phyloP scores from a whole-genome alignment of 1,140 invertebrate genomes.

The Coptotermes formosanus region DNA sequence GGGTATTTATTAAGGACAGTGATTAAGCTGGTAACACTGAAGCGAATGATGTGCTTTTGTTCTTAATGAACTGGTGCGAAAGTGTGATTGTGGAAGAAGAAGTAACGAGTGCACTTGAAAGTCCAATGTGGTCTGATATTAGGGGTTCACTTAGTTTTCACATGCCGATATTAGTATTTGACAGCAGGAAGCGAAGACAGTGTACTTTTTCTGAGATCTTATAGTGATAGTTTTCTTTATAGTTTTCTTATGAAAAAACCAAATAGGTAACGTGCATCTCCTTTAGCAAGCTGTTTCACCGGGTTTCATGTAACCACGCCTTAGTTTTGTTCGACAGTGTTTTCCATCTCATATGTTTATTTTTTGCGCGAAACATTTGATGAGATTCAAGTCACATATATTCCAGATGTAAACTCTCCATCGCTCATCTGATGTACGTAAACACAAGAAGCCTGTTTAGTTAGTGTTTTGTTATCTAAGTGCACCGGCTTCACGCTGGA shows the following conservation, averaged over 20 bases:
- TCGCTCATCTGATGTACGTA: neutral
- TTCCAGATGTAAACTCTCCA: neutral
- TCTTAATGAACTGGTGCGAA: neutral
- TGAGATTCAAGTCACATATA: too few species aligned
- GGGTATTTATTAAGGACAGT: neutral
- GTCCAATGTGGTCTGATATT: neutral
- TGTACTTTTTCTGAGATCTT: neutral
- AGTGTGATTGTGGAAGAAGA: neutral
- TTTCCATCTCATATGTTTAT: too few species aligned
- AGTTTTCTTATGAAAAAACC: neutral
- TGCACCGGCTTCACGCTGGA: conserved; percentile 31
- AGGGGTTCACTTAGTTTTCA: neutral
- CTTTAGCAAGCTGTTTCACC: too few species aligned
- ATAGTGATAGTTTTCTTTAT: neutral
- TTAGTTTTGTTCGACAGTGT: too few species aligned
- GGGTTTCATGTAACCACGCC: too few species aligned
- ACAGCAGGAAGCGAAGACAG: neutral
- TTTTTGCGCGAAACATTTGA: too few species aligned
- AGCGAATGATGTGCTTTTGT: neutral
- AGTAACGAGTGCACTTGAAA: neutral
- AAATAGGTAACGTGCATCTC: neutral
- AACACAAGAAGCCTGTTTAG: neutral
- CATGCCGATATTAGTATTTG: neutral
- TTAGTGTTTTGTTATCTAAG: conserved; percentile 25
- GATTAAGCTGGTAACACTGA: neutral